phyloP scores from a whole-genome alignment of 2,888 invertebrate genomes.

The Callimorpha dominula region DNA sequence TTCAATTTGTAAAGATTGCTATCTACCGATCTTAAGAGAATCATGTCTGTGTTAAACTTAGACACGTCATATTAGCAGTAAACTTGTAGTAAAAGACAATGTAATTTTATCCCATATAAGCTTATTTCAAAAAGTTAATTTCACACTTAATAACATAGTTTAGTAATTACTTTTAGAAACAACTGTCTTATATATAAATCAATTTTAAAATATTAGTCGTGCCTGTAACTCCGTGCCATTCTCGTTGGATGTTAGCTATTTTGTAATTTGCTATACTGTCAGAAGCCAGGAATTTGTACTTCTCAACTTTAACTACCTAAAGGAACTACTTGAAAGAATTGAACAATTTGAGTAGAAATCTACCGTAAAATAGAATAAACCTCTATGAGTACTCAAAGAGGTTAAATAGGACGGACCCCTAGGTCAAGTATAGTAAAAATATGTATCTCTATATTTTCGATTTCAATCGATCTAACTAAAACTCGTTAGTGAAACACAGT shows the following conservation, averaged over 20 bases:
- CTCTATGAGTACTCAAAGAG: neutral
- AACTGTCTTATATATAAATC: conserved; percentile 1
- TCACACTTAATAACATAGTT: conserved; percentile 38
- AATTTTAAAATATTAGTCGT: neutral
- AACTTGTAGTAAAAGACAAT: conserved; percentile 16
- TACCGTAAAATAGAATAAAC: neutral
- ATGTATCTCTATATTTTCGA: neutral
- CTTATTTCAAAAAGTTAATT: conserved; percentile 44
- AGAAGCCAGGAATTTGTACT: neutral
- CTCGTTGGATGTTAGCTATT: neutral
- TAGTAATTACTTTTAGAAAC: conserved; percentile 34
- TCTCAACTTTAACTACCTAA: neutral
- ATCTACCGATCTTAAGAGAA: neutral
- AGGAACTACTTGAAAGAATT: neutral
- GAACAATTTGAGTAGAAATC: neutral
- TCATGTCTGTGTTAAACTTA: neutral
- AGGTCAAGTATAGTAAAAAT: neutral
- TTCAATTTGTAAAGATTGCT: conserved; percentile 10
- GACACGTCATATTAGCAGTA: neutral
- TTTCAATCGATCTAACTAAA: neutral
- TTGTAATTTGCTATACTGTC: neutral
- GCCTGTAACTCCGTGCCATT: neutral
- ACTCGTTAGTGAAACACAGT: neutral
- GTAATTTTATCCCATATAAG: conserved; percentile 22
- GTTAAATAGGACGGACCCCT: neutral